Conservation (phyloP, 1,140 invertebrate genomes). For the Tetramorium alpestre region DNA sequence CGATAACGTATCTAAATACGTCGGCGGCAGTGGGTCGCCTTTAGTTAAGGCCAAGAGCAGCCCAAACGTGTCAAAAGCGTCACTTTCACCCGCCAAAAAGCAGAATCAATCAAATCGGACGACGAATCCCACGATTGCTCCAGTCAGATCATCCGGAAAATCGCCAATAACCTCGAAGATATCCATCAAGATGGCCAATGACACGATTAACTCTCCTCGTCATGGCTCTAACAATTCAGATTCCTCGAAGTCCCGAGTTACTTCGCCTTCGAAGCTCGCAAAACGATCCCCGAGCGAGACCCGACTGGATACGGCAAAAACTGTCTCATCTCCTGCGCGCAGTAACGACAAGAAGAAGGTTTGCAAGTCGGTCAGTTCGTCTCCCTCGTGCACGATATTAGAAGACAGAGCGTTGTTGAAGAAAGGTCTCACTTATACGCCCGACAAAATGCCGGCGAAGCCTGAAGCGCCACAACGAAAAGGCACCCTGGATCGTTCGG, state of each 20-base stretch:
- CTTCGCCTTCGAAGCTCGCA: not conserved
- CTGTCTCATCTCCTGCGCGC: not conserved
- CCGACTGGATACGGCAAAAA: slow-evolving; percentile 35
- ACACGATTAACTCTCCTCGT: not conserved
- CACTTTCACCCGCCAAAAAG: slow-evolving; percentile 35
- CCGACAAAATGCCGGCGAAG: slow-evolving; percentile 76
- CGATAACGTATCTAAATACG: slow-evolving; percentile 56
- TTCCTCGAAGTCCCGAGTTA: slow-evolving; percentile 27
- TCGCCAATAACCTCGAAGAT: not conserved
- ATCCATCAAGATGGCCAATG: slow-evolving; percentile 11
- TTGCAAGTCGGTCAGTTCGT: slow-evolving; percentile 36
- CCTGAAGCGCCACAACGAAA: slow-evolving; percentile 75
- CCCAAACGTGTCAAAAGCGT: slow-evolving; percentile 79
- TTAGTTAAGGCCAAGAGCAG: slow-evolving; percentile 81
- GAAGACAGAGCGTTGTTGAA: slow-evolving; percentile 82
- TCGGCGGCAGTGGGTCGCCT: slow-evolving; percentile 46
- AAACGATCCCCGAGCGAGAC: slow-evolving; percentile 24
- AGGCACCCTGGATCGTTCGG: slow-evolving; percentile 76
- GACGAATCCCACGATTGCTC: not conserved
- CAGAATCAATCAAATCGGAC: not conserved
- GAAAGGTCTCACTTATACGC: slow-evolving; percentile 78
- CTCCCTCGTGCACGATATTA: slow-evolving; percentile 81
- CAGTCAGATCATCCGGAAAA: slow-evolving; percentile 20
- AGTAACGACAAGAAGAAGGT: slow-evolving; percentile 56
- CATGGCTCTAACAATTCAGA: not conserved